phyloP scores from a whole-genome alignment of 2,113 vertebrate species.

The Melanostigma gelatinosum region DNA sequence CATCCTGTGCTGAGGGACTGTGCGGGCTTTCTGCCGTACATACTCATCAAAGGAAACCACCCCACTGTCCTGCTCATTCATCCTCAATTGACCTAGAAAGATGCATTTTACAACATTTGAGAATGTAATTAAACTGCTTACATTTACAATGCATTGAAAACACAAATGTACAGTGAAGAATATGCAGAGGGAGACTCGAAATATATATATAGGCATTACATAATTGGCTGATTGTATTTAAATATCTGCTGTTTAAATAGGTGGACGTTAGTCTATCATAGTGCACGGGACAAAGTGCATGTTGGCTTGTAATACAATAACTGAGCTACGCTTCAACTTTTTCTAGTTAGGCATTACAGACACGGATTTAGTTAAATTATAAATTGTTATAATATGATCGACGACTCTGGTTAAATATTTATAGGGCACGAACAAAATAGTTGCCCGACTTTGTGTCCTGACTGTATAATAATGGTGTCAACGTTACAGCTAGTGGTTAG shows the following conservation, averaged over 20 bases:
- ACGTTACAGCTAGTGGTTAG: slow-evolving; percentile 56
- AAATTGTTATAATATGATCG: neutral
- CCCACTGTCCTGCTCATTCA: slow-evolving; percentile 99
- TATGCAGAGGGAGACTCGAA: neutral
- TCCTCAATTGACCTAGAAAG: slow-evolving; percentile 74
- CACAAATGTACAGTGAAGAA: neutral
- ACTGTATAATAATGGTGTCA: slow-evolving; percentile 23
- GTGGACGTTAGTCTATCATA: neutral
- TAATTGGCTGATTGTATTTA: neutral
- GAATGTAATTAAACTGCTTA: neutral
- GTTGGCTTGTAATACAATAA: slow-evolving; percentile 7
- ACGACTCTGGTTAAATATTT: neutral
- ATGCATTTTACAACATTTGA: neutral
- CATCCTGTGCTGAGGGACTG: slow-evolving; percentile 98
- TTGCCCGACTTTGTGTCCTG: neutral
- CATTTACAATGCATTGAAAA: neutral
- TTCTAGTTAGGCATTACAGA: neutral
- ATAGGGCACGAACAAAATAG: neutral
- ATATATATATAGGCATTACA: neutral
- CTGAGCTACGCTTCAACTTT: slow-evolving; percentile 26
- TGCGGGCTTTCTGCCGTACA: slow-evolving; percentile 96
- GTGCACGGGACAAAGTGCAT: slow-evolving; percentile 26
- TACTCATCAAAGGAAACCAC: slow-evolving; percentile 99
- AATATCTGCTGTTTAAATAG: neutral
- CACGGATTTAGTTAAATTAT: neutral